Evolutionary conservation across 2,797 vertebrate genomes (phyloP).

Genomic region (Schizopygopsis malacanthus): DNA sequence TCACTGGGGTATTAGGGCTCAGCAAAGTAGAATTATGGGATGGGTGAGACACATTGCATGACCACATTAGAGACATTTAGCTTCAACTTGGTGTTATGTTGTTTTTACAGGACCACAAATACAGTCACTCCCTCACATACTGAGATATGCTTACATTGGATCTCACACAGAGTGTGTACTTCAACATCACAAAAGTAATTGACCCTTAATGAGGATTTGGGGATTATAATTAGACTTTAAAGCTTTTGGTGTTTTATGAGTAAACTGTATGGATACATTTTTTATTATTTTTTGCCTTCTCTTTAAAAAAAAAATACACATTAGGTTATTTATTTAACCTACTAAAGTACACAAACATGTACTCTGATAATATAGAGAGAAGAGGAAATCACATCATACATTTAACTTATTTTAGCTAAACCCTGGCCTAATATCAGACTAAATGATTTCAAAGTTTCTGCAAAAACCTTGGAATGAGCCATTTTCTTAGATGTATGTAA

Average conservation of each 20-base stretch:
- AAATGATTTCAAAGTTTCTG: slow-evolving; percentile 1
- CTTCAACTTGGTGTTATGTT: slow-evolving; percentile 35
- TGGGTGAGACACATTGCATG: slow-evolving; percentile 20
- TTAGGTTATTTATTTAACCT: slow-evolving; percentile 2
- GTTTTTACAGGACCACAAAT: slow-evolving; percentile 49
- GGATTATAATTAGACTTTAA: background rate
- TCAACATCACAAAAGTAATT: background rate
- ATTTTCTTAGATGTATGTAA: background rate
- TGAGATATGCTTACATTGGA: slow-evolving; percentile 13
- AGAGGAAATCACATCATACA: background rate
- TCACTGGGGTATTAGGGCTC: background rate
- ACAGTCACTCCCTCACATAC: slow-evolving; percentile 34
- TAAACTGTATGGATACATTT: background rate
- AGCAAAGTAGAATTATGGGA: slow-evolving; percentile 42
- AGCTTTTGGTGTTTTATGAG: background rate
- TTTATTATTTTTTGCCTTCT: background rate
- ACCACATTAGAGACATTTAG: slow-evolving; percentile 45
- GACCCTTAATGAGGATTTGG: background rate
- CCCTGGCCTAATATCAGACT: background rate
- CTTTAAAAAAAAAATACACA: background rate
- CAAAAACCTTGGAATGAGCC: background rate
- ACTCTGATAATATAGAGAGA: background rate
- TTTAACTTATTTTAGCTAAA: background rate
- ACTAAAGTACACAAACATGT: background rate
- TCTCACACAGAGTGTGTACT: background rate